phyloP scores from a whole-genome alignment of 2,888 invertebrate genomes.

The Nemapogon koenigi region DNA sequence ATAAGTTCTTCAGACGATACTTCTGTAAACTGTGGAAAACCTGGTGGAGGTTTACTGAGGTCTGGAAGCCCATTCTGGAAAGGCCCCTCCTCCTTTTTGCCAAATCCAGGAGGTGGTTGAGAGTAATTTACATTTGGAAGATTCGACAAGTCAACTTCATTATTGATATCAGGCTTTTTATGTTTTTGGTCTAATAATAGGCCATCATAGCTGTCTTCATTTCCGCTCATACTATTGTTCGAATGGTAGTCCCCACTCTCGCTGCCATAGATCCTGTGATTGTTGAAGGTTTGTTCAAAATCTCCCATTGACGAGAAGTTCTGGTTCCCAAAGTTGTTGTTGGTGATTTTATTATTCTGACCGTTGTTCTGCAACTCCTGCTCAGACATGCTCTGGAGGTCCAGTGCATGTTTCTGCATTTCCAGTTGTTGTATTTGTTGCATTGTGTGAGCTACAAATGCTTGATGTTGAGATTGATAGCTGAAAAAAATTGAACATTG shows the following conservation, averaged over 20 bases:
- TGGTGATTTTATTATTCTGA: constrained; percentile 22
- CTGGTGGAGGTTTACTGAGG: constrained; percentile 87
- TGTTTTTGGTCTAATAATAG: constrained; percentile 45
- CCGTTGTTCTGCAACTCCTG: constrained; percentile 33
- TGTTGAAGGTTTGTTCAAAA: constrained; percentile 26
- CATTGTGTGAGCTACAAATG: constrained; percentile 90
- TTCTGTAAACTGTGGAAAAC: constrained; percentile 67
- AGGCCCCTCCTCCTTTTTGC: constrained; percentile 30
- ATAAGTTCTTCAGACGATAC: constrained; percentile 73
- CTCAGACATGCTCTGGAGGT: constrained; percentile 39
- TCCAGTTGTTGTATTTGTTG: constrained; percentile 87
- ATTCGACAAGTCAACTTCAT: constrained; percentile 38
- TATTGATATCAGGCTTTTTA: constrained; percentile 20
- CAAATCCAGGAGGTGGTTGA: constrained; percentile 53
- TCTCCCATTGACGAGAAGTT: constrained; percentile 3
- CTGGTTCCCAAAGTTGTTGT: constrained; percentile 7
- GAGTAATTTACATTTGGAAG: constrained; percentile 56
- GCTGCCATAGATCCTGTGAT: constrained; percentile 43
- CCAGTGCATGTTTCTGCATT: constrained; percentile 75
- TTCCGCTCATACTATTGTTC: constrained; percentile 53
- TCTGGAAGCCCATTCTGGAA: constrained; percentile 76
- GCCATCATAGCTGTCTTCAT: constrained; percentile 56
- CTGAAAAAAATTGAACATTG: constrained; percentile 35
- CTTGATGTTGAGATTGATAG: constrained; percentile 94
- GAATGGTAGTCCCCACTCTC: constrained; percentile 43